Evolutionary conservation across 1,140 invertebrate species (phyloP), one percentile per base, ranked within the genome.

Genomic region (Eubasilissa regina): DNA sequence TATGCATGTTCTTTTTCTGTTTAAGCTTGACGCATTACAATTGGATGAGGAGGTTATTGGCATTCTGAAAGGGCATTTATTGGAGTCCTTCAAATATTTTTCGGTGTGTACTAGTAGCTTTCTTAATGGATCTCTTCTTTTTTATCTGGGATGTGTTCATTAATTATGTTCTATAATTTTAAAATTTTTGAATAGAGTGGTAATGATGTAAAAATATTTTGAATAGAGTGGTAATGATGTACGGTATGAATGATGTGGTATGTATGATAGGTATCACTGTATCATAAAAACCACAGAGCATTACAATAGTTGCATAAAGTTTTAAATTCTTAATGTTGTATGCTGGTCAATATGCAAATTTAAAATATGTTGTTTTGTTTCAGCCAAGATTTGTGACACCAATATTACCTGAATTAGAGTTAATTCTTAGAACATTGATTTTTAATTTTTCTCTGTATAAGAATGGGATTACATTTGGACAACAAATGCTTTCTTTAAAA

Each of bases 401-500:
- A 81, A 84, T 90, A 53, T 86, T 91, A 68, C 90, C 90, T 8
- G 91, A 92, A 84, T 74, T 92, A n/a, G 91, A 92, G 83, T 84
- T 91, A 43, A 74, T 92, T 0, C 86, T 92, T 53, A 85, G 90
- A 84, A 88, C 90, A 56, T 88, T 90, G 76, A 89, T 92, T 79
- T 92, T 91, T 85, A 89, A 90, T 84, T 90, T 90, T 78, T 92
- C 91, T 25, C 83, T 92, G 13, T 87, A 86, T 58, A 85, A 90
- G 78, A 86, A 89, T 58, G 88, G 87, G 66, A 87, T 87, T 45
- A 91, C 91, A 48, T 92, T 93, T 89, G 92, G 92, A 0, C 92
- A 93, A 78, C 89, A 92, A 75, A 87, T 93, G 82, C 83, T 93
- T 13, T 91, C 91, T 8, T 83, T 93, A 6, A 89, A 90, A 77